Conservation (phyloP, 2,888 invertebrate species). For the Tinea pellionella region DNA sequence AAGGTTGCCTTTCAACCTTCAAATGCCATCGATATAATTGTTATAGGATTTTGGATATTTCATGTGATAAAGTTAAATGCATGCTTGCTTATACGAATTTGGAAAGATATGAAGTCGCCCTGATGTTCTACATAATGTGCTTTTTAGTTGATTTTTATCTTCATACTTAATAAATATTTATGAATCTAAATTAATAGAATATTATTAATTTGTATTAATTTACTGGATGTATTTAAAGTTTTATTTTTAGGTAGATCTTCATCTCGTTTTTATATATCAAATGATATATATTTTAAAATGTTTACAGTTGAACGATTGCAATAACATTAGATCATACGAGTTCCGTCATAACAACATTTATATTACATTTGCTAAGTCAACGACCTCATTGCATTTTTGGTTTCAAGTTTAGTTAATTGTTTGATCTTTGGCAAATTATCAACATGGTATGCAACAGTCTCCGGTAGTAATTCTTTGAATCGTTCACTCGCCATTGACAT, state of each 20-base stretch:
- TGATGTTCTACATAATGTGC: too few relatives aligned
- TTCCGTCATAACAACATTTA: conserved; percentile 2
- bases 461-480: conserved; percentile 5
- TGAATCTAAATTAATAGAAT: background rate
- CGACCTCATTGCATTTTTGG: conserved; percentile 5
- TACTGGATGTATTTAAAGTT: too few relatives aligned
- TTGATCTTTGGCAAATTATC: conserved; percentile 6
- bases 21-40: background rate
- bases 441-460: conserved; percentile 5
- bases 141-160: too few relatives aligned
- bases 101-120: too few relatives aligned
- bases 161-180: background rate
- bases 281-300: background rate
- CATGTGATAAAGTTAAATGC: conserved; percentile 1
- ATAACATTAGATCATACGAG: conserved; percentile 1
- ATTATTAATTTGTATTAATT: background rate
- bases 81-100: background rate
- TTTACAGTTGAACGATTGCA: background rate
- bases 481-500: conserved; percentile 35
- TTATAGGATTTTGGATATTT: background rate
- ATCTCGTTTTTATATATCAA: too few relatives aligned
- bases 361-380: background rate
- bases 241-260: too few relatives aligned
- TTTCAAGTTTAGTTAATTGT: conserved; percentile 10
- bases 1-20: conserved; percentile 3